Conservation (phyloP, 1,140 invertebrate genomes). For the Trachelipus rathkii region DNA sequence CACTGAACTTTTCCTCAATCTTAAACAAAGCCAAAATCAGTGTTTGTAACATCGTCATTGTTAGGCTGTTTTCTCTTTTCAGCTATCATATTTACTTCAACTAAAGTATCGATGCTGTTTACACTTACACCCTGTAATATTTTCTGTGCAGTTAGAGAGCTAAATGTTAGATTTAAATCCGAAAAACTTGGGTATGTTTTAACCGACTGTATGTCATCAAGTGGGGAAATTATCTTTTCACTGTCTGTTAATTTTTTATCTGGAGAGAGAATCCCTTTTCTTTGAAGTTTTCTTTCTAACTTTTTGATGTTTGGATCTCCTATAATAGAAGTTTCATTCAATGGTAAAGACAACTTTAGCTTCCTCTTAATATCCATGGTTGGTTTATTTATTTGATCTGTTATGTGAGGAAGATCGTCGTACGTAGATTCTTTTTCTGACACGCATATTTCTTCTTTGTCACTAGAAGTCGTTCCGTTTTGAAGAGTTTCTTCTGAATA, state of each 20-base stretch:
- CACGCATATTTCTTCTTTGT: background rate
- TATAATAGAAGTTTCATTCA: background rate
- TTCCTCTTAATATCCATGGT: background rate
- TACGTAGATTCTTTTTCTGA: background rate
- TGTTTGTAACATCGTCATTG: constrained; percentile 35
- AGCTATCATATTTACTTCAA: constrained; percentile 47
- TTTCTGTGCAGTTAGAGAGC: constrained; percentile 47
- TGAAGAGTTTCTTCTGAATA: background rate
- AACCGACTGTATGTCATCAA: constrained; percentile 27
- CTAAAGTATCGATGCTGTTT: constrained; percentile 47
- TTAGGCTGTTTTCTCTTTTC: constrained; percentile 41
- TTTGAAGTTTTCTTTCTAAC: background rate
- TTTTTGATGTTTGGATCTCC: background rate
- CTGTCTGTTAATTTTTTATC: background rate
- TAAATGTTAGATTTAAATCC: constrained; percentile 45
- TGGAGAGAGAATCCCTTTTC: background rate
- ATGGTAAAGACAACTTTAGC: background rate
- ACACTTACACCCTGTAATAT: constrained; percentile 46
- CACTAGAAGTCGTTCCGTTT: background rate
- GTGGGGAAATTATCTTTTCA: background rate
- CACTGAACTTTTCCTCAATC: background rate
- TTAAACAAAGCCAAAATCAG: constrained; percentile 42
- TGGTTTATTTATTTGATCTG: background rate
- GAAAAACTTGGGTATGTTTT: constrained; percentile 42
- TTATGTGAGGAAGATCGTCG: no score